These are phyloP conservation scores for Polymixis lichenea DNA, from an alignment of 2,888 invertebrate genomes.

Conservation along the genomic window DNA sequence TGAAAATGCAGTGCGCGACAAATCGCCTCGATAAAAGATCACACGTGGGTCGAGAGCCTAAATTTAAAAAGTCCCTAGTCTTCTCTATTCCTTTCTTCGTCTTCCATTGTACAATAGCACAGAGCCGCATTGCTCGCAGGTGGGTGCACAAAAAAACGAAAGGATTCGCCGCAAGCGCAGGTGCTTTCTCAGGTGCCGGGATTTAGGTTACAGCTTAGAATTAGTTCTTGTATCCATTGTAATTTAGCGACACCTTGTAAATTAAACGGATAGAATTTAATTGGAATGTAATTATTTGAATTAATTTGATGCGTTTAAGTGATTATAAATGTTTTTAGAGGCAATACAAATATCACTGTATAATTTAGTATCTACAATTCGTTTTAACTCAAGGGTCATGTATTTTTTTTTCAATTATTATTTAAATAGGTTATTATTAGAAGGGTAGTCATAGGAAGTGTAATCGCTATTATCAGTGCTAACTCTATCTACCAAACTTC, in stretches of 20 bases:
- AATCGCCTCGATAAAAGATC: neutral
- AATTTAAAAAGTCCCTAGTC: neutral
- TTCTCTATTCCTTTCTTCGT: slow-evolving; percentile 63
- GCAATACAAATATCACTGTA: neutral
- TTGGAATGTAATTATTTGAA: slow-evolving; percentile 3
- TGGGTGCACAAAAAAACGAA: slow-evolving; percentile 87
- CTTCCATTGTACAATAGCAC: slow-evolving; percentile 84
- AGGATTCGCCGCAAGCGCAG: slow-evolving; percentile 86
- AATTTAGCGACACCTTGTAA: slow-evolving; percentile 56
- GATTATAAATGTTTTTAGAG: slow-evolving; percentile 1
- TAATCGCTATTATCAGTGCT: too few species aligned
- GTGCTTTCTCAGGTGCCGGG: slow-evolving; percentile 80
- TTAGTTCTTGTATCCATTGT: slow-evolving; percentile 63
- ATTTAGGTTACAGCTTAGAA: slow-evolving; percentile 82
- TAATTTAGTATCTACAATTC: neutral
- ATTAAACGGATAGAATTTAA: slow-evolving; percentile 3
- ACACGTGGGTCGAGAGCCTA: too few species aligned
- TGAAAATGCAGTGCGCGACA: neutral
- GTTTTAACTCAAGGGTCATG: neutral
- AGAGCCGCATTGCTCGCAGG: slow-evolving; percentile 80
- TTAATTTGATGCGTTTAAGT: slow-evolving; percentile 5
- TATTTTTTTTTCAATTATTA: neutral
- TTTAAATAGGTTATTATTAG: too few species aligned
- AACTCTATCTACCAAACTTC: too few species aligned
- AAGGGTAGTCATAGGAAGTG: too few species aligned